Percentiles rank a stretch among this genome's conserved stretches.
These are phyloP conservation scores for Ophiothrix spiculata DNA, from an alignment of 35 echinoderm and acorn worm genomes.

Conservation along the genomic window DNA sequence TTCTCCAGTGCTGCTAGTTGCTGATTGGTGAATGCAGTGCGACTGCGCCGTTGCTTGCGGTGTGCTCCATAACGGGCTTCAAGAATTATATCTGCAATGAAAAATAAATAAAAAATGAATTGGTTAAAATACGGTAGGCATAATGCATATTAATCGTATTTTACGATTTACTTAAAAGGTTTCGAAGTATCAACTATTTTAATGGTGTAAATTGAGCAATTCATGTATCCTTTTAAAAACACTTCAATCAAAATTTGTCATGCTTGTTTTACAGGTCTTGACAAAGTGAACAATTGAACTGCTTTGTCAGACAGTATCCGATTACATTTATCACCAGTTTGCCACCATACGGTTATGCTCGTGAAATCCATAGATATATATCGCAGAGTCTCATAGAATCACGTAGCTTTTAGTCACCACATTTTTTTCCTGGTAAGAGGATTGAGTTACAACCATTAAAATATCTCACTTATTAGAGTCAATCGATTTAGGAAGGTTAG, in stretches of 20 bases:
- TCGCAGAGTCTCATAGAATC: background rate
- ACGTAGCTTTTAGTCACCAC: background rate
- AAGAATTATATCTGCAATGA: constrained; percentile 82
- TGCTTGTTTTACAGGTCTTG: background rate
- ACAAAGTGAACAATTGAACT: background rate
- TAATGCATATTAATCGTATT: background rate
- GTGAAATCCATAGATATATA: background rate
- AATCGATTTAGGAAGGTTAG: constrained; percentile 12
- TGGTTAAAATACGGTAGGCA: background rate
- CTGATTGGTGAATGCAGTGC: constrained; percentile 99
- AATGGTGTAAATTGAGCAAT: background rate
- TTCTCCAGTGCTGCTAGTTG: constrained; percentile 95
- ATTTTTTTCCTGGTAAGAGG: background rate
- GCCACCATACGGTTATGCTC: background rate
- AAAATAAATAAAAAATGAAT: no score
- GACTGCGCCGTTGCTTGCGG: constrained; percentile 94
- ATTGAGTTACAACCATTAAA: constrained; percentile 4
- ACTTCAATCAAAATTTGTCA: constrained; percentile 10
- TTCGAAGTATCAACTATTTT: background rate
- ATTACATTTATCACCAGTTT: background rate
- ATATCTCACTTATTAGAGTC: background rate
- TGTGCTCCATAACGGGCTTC: constrained; percentile 95
- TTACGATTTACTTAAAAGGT: background rate
- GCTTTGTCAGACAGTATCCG: background rate
- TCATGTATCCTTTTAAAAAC: no score